These are phyloP conservation scores for Resseliella maxima DNA, from an alignment of 2,888 invertebrate species.

Conservation along the genomic window DNA sequence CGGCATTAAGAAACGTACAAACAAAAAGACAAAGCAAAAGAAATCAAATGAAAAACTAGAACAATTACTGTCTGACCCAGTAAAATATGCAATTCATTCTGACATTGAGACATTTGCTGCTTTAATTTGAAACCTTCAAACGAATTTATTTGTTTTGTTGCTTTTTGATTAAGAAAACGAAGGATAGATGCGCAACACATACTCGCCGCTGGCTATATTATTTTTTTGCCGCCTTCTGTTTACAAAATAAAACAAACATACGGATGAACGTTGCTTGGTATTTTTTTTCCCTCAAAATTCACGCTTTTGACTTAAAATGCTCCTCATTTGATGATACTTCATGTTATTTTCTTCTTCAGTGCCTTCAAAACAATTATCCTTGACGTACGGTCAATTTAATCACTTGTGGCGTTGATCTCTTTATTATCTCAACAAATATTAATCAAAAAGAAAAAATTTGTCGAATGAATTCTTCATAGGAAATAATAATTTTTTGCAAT, in stretches of 20 bases:
- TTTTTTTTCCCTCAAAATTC: background rate
- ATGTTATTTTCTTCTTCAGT: no score
- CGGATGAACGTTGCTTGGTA: background rate
- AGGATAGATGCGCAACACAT: background rate
- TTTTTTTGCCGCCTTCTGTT: background rate
- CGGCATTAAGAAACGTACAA: background rate
- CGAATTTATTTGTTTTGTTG: background rate
- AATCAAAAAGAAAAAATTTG: no score
- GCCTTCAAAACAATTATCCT: no score
- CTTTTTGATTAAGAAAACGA: background rate
- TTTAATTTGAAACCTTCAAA: no score
- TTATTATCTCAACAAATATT: no score
- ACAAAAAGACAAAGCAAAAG: background rate
- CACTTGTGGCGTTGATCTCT: no score
- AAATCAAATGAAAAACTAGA: background rate
- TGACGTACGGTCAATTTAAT: no score
- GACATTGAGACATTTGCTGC: background rate
- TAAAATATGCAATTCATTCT: slow-evolving; percentile 24
- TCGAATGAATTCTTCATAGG: no score
- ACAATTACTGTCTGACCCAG: background rate
- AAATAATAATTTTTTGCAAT: no score
- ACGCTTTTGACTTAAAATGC: no score
- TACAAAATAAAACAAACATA: background rate
- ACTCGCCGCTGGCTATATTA: background rate
- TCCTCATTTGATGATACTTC: no score